Base-by-base conservation (phyloP, 2,113 vertebrate species). In the Cottus gobio region DNA sequence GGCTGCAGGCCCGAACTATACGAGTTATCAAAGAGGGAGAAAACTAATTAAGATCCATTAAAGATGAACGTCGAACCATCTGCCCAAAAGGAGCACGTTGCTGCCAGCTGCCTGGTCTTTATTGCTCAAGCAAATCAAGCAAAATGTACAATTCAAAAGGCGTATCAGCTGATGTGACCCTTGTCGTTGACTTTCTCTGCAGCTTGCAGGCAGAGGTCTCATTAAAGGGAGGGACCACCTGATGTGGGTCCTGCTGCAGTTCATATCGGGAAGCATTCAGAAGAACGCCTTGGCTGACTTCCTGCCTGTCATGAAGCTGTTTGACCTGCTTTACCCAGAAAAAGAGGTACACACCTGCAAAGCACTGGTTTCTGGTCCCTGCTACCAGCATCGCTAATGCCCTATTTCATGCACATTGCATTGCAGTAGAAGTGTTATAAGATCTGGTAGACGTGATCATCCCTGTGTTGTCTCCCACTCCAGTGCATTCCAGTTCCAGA, bases 181-280 rank as follows among this genome's bases (percentile, higher is more conserved):
- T 16, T 37, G 50, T n/a, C 26, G 15, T 48, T 66, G 28, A 28
- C 48, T 58, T 15, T 94, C 62, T 92, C 73, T 93, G 83, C 83
- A 99, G 98, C 96, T 99, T 93, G 98, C 98, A 91, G 98, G 98
- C 24, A 94, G 98, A 80, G 98, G 98, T 74, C 95, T 99, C n/a
- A 99, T 99, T 79, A 99, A 99, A 94, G 98, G 98, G 37, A 93
- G 98, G 90, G 98, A 99, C 85, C 98, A 99, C 86, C 94, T 99
- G 83, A 99, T 99, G 98, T 99, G 98, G 98, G 98, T 99, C 11
- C 93, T 99, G 34, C 96, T 99, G 31, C 98, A 99, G 85, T 99
- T 99, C 84, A 99, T 99, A 88, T 99, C 98, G 6, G 98, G 98
- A 77, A 99, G 98, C 90, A 99, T 99, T 90, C 98, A 99, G 95